phyloP scores from a whole-genome alignment of 2,888 invertebrate species.

The Pandemis corylana region DNA sequence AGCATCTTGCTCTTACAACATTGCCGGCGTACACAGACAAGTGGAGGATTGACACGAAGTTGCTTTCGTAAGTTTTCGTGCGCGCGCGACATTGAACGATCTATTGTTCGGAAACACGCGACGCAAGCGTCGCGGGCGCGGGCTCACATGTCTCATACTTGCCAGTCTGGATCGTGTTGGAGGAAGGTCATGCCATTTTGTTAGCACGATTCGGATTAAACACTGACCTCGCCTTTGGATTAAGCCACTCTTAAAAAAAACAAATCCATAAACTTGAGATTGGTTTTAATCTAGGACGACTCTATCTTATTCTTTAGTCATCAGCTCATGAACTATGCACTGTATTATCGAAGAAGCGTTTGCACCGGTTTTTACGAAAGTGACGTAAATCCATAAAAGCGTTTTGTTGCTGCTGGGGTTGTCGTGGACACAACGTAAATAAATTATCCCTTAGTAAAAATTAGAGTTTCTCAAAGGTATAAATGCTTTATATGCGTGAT shows the following conservation, averaged over 20 bases:
- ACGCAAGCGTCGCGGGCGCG: slow-evolving; percentile 49
- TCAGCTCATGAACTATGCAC: no score
- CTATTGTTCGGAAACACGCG: slow-evolving; percentile 66
- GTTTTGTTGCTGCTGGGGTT: no score
- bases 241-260: background rate
- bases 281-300: background rate
- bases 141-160: slow-evolving; percentile 39
- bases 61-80: slow-evolving; percentile 79
- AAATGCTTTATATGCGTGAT: no score
- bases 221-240: slow-evolving; percentile 38
- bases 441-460: no score
- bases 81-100: slow-evolving; percentile 71
- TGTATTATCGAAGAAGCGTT: no score
- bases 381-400: no score
- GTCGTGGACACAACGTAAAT: no score
- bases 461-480: no score
- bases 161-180: slow-evolving; percentile 64
- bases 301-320: background rate
- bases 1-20: slow-evolving; percentile 30
- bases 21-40: slow-evolving; percentile 17
- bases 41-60: slow-evolving; percentile 49
- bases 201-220: slow-evolving; percentile 47
- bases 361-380: no score
- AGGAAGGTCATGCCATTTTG: slow-evolving; percentile 63
- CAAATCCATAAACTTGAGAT: background rate